These are phyloP conservation scores for Smithornis capensis DNA, from an alignment of 2,113 vertebrate species.

Conservation along the genomic window DNA sequence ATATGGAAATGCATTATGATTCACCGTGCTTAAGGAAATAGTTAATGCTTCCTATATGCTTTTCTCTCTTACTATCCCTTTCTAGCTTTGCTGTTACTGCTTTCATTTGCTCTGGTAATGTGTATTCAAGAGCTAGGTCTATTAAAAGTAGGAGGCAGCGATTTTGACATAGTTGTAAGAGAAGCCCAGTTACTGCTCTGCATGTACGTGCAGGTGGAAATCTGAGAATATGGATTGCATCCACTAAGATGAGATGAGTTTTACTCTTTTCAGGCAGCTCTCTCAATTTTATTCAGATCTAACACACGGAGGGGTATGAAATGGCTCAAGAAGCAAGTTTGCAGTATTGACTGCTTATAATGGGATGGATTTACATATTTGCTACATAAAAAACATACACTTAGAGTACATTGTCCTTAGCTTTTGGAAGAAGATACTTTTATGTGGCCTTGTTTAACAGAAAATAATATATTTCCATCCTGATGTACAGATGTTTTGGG, in stretches of 20 bases:
- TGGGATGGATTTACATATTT: neutral
- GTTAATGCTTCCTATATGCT: neutral
- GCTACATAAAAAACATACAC: neutral
- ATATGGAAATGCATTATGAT: neutral
- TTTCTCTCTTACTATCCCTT: neutral
- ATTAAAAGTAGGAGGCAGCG: neutral
- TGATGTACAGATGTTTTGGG: neutral
- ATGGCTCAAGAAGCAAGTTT: neutral
- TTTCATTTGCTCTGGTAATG: neutral
- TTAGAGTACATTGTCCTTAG: neutral
- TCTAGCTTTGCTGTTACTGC: neutral
- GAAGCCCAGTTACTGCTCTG: neutral
- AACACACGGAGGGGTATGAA: neutral
- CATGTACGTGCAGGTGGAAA: neutral
- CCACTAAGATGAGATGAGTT: neutral
- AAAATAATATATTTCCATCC: neutral
- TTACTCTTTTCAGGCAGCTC: neutral
- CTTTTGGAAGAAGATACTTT: neutral
- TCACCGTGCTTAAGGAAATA: neutral
- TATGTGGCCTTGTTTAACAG: neutral
- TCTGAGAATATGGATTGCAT: neutral
- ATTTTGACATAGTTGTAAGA: neutral
- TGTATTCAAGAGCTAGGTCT: neutral
- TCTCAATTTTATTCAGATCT: neutral
- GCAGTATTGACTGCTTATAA: neutral